A percentile compares a stretch with the other conserved stretches of the same genome.
Conservation (phyloP, 2,888 invertebrate species). For the Euspilapteryx auroguttella region DNA sequence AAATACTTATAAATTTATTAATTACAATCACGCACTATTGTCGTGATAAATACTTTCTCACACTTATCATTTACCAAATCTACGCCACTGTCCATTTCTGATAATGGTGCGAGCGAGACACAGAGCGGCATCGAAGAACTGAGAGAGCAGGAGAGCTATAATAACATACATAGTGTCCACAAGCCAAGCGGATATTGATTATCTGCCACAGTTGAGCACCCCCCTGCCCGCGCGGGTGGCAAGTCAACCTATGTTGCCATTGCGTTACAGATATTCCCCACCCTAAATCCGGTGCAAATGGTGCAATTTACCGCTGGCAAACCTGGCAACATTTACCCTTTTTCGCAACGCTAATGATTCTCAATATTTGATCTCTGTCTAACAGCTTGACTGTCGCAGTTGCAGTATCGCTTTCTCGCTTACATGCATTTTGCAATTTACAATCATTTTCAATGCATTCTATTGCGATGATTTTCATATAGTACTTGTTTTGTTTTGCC, state of each 20-base stretch:
- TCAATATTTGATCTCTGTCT: constrained; percentile 63
- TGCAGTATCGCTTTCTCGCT: constrained; percentile 48
- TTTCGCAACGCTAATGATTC: constrained; percentile 23
- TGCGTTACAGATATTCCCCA: constrained; percentile 17
- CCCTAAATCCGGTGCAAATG: constrained; percentile 20
- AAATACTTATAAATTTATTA: constrained; percentile 47
- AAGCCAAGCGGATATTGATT: constrained; percentile 65
- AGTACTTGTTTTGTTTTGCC: too few relatives aligned
- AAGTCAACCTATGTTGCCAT: constrained; percentile 22
- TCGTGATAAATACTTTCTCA: constrained; percentile 62
- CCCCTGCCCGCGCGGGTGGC: constrained; percentile 12
- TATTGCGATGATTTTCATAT: constrained; percentile 53
- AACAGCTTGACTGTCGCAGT: constrained; percentile 45
- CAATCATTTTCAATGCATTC: constrained; percentile 61
- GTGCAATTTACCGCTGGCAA: constrained; percentile 21
- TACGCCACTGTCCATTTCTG: constrained; percentile 61
- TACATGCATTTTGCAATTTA: constrained; percentile 51
- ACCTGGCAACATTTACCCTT: constrained; percentile 22
- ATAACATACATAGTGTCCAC: constrained; percentile 62
- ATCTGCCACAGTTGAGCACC: constrained; percentile 60
- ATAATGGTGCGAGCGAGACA: constrained; percentile 47
- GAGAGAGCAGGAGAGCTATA: constrained; percentile 32
- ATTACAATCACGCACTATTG: constrained; percentile 59
- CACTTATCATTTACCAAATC: constrained; percentile 62
- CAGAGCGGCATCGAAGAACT: constrained; percentile 11